Base-by-base conservation (phyloP, 2,888 invertebrate species). In the Aspidiotus rigidus region DNA sequence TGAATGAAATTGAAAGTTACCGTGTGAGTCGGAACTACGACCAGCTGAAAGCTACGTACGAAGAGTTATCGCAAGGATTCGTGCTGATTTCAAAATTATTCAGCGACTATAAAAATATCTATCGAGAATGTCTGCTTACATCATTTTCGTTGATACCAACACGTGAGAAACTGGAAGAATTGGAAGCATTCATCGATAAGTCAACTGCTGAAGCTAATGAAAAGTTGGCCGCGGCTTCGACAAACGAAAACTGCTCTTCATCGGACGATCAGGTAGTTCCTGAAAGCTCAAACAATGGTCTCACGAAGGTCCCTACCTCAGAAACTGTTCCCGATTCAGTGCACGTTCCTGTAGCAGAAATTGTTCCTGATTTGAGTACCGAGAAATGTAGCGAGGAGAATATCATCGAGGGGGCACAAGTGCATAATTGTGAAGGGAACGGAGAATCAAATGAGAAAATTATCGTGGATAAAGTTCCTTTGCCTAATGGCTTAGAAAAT, bases 141-240 rank as follows among this genome's bases (percentile, higher is more conserved):
- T 86, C 89, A 0, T 90, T 89, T 79, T 87, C 87, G 60, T 79
- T 89, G 64, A 83, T 87, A 75, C 89, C 89, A 6, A 84, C 87
- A 8, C 79, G 80, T 49, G 78, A 78, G 11, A 83, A 84, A 77
- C 83, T 84, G 75, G 81, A 83, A 49, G 78, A 80, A 72, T 83
- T 89, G 62, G 80, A 81, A 73, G 79, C 80, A 41, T 77, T 83
- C 72, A 83, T 83, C 8, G 53, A 53, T 15, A 41, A 10, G 16
- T 7, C 40, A 7, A 13, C n/a, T 13, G 10, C 49, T 49, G n/a
- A 49, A 11, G 11, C 49, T 3, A 49, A 49, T 49, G 49, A 11
- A n/a, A 11, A 13, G 3, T 13, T 13, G 11, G 49, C 10, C 10
- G 11, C 10, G 6, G 11, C 10, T 11, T 49, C n/a, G n/a, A 49